These are phyloP conservation scores for Diarsia dahlii DNA, from an alignment of 2,888 invertebrate species.

Conservation along the genomic window DNA sequence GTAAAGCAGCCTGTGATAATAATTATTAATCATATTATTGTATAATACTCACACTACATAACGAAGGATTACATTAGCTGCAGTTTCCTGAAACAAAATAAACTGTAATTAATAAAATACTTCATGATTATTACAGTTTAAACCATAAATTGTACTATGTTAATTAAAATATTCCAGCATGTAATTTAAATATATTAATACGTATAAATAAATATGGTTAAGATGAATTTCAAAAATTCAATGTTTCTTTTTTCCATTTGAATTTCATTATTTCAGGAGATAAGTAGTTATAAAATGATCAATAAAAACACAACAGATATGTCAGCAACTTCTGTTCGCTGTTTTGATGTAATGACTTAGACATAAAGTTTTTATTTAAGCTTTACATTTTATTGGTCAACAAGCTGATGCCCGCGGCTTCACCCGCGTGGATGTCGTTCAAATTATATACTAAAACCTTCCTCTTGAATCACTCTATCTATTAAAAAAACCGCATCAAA, in stretches of 20 bases:
- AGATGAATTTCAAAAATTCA: not conserved
- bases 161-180: not conserved
- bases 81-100: slow-evolving; percentile 67
- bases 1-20: no score
- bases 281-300: not conserved
- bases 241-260: not conserved
- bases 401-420: no score
- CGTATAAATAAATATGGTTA: not conserved
- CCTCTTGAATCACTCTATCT: no score
- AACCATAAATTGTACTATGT: not conserved
- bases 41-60: slow-evolving; percentile 73
- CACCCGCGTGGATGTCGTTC: no score
- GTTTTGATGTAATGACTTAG: not conserved
- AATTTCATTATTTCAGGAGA: not conserved
- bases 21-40: not conserved
- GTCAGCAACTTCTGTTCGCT: not conserved
- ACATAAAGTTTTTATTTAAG: not conserved
- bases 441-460: no score
- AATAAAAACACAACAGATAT: not conserved
- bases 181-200: not conserved
- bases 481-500: no score
- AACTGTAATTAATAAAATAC: not conserved
- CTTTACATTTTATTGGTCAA: not conserved
- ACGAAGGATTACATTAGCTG: slow-evolving; percentile 49
- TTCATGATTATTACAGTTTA: not conserved